Conservation (phyloP, 35 echinoderm and acorn worm species). For the Strongylocentrotus purpuratus region DNA sequence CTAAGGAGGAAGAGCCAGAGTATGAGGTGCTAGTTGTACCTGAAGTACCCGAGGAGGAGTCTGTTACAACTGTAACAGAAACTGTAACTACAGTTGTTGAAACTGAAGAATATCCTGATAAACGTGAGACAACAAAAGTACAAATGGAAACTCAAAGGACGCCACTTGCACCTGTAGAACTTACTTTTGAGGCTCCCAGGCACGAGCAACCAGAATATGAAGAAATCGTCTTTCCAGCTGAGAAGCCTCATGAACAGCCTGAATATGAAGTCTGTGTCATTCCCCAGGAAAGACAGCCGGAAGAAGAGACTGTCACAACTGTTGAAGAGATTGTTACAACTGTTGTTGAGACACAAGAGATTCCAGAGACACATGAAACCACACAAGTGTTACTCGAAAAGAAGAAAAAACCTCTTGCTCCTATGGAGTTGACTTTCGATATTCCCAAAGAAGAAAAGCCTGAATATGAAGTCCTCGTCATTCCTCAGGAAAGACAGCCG, state of each 20-base stretch:
- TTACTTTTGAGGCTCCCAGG: constrained; percentile 70
- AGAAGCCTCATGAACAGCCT: constrained; percentile 47
- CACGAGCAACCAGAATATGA: constrained; percentile 58
- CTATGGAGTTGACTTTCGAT: constrained; percentile 70
- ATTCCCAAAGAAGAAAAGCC: constrained; percentile 57
- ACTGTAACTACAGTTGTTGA: constrained; percentile 54
- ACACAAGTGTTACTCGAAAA: constrained; percentile 42
- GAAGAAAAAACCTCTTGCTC: constrained; percentile 49
- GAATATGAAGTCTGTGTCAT: constrained; percentile 68
- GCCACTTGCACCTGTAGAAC: constrained; percentile 66
- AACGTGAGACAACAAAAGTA: constrained; percentile 50
- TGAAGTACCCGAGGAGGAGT: background rate
- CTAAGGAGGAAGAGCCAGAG: constrained; percentile 44
- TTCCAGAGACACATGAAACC: constrained; percentile 48
- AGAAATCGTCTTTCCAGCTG: constrained; percentile 57
- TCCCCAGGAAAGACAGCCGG: constrained; percentile 7
- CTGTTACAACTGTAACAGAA: constrained; percentile 48
- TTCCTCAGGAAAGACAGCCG: background rate
- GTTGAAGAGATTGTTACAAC: constrained; percentile 54
- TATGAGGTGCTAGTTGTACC: constrained; percentile 19
- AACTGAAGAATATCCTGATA: constrained; percentile 53
- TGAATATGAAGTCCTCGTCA: constrained; percentile 29
- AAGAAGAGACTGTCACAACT: constrained; percentile 48
- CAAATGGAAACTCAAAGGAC: constrained; percentile 38
- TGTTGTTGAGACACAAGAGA: constrained; percentile 53